Conservation (phyloP, 2,888 invertebrate species). For the Archips xylosteana region DNA sequence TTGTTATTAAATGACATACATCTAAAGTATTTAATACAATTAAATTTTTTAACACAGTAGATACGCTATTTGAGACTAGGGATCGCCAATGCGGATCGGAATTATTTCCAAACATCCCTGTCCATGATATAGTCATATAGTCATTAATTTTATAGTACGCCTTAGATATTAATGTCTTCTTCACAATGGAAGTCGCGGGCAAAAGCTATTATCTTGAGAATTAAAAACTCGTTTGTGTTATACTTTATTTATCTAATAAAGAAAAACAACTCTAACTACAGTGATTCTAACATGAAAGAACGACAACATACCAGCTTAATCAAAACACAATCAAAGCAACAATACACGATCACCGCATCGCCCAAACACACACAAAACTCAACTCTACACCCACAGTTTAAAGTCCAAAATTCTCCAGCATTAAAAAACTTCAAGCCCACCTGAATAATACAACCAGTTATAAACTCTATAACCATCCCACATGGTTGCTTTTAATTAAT, state of each 20-base stretch:
- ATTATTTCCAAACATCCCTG: no score
- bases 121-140: no score
- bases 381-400: neutral
- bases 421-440: neutral
- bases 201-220: no score
- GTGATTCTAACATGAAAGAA: conserved; percentile 17
- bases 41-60: no score
- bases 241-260: neutral
- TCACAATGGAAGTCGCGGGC: no score
- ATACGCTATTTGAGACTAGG: no score
- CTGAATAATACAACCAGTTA: conserved; percentile 1
- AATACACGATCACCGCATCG: conserved; percentile 29
- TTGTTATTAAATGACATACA: no score
- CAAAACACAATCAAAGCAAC: conserved; percentile 33
- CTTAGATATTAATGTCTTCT: no score
- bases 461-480: conserved; percentile 22
- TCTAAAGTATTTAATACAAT: no score
- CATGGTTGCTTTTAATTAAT: conserved; percentile 16
- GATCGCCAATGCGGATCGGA: no score
- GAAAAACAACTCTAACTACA: conserved; percentile 1
- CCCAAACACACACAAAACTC: conserved; percentile 7
- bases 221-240: neutral
- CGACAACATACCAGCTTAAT: conserved; percentile 28
- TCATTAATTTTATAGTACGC: no score
- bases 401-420: neutral